Base-by-base conservation (phyloP, 35 echinoderm and acorn worm species). In the Ophioderma brevispina region DNA sequence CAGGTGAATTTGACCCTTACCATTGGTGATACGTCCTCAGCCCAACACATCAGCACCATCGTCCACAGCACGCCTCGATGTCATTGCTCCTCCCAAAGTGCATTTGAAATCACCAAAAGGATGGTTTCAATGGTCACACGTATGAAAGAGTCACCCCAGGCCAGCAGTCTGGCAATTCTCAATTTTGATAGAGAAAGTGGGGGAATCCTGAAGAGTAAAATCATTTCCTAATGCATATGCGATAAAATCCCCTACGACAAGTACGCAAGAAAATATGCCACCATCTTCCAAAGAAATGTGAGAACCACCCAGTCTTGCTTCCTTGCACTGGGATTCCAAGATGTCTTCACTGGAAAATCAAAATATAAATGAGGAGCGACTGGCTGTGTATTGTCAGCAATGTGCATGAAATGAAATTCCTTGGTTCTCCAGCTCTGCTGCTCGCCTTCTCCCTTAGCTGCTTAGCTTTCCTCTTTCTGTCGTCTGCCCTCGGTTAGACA, bases 321-420 rank as follows among this genome's bases (percentile, higher is more conserved):
- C 59, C 4, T 25, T 70, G n/a, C 59, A 70, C n/a, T 70, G 59
- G 59, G 59, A 70, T 70, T 70, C 59, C 59, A 70, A 70, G n/a
- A 6, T 25, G 59, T 4, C 59, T 70, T 70, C 59, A 3, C 59
- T 70, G 17, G 4, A 8, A 70, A 25, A 70, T 25, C 5, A n/a
- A 70, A 30, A 70, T 70, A 25, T 25, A 25, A 25, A 13, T 18
- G 59, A 70, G n/a, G 59, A 70, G 59, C 59, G 59, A 2, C 28
- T 70, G n/a, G n/a, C 59, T 13, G 59, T 70, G n/a, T 30, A 4
- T 30, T 15, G 59, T 70, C 2, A 25, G 59, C 10, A 30, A 70
- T 25, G 15, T 25, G 1, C 15, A 70, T 25, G 59, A 70, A 25
- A 2, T 70, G 17, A 70, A 70, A 25, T 25, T 70, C 1, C 59